phyloP scores from a whole-genome alignment of 2,113 vertebrate species.

The Monopterus albus region DNA sequence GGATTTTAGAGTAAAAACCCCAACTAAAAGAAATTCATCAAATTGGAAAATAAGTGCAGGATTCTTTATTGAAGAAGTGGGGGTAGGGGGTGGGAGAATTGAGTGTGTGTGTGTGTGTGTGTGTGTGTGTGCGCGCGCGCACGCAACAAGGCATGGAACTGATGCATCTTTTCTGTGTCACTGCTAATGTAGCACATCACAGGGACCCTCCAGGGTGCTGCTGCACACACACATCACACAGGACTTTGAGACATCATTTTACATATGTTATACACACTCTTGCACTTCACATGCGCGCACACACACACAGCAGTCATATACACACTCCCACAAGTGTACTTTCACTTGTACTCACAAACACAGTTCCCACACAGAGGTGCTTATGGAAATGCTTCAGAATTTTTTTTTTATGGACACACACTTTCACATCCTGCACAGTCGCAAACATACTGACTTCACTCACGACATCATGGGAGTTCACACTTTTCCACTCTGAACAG shows the following conservation, averaged over 20 bases:
- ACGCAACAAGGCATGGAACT: constrained; percentile 49
- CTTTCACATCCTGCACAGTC: too few relatives aligned
- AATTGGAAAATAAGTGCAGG: constrained; percentile 47
- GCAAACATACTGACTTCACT: too few relatives aligned
- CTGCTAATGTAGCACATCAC: constrained; percentile 71
- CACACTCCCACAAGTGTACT: constrained; percentile 8
- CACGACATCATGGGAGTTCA: constrained; percentile 55
- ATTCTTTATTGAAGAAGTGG: constrained; percentile 1
- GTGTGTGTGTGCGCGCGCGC: too few relatives aligned
- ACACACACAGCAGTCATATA: not conserved
- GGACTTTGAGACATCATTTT: constrained; percentile 21
- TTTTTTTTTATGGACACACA: too few relatives aligned
- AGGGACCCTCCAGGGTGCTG: constrained; percentile 61
- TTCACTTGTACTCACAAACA: constrained; percentile 7
- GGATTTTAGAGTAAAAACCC: constrained; percentile 49
- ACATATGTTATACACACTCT: constrained; percentile 6
- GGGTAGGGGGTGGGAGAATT: not conserved
- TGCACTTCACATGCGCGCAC: constrained; percentile 1
- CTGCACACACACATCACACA: constrained; percentile 21
- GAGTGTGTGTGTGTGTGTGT: constrained; percentile 6
- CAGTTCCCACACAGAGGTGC: too few relatives aligned
- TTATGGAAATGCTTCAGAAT: too few relatives aligned
- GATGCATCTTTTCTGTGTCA: constrained; percentile 77
- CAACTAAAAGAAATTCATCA: constrained; percentile 74
- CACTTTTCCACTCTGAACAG: constrained; percentile 36